A percentile compares a stretch with the other conserved stretches of the same genome.
Conservation (phyloP, 2,113 vertebrate genomes). For the Megaleporinus macrocephalus region DNA sequence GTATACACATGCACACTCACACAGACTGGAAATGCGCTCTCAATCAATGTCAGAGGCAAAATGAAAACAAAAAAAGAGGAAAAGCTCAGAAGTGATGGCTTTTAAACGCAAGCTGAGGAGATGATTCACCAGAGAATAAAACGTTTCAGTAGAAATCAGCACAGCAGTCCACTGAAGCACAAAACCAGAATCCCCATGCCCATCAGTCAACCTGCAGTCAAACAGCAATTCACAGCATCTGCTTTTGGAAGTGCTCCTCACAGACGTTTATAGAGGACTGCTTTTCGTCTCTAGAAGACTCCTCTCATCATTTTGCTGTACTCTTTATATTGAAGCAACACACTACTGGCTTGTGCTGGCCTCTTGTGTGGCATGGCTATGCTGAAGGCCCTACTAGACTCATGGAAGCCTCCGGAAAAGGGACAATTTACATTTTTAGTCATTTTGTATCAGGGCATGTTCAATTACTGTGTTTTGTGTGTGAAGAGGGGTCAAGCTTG, state of each 20-base stretch:
- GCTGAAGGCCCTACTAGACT: too few relatives aligned
- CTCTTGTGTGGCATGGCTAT: too few relatives aligned
- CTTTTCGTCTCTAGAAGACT: too few relatives aligned
- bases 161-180: constrained; percentile 24
- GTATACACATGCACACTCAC: not conserved
- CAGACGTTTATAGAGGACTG: not conserved
- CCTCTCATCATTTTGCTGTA: too few relatives aligned
- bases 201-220: not conserved
- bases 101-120: constrained; percentile 54
- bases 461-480: too few relatives aligned
- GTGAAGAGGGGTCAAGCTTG: too few relatives aligned
- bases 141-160: constrained; percentile 67
- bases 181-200: not conserved
- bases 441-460: too few relatives aligned
- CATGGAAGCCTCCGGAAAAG: too few relatives aligned
- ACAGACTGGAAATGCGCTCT: constrained; percentile 18
- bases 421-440: too few relatives aligned
- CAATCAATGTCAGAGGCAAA: not conserved
- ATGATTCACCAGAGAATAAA: constrained; percentile 56
- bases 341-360: too few relatives aligned
- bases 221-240: not conserved
- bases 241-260: not conserved
- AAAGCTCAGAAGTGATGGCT: constrained; percentile 47
- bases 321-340: too few relatives aligned
- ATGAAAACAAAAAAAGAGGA: not conserved